Conservation (phyloP, 2,113 vertebrate genomes). For the Chlamydotis undulata region DNA sequence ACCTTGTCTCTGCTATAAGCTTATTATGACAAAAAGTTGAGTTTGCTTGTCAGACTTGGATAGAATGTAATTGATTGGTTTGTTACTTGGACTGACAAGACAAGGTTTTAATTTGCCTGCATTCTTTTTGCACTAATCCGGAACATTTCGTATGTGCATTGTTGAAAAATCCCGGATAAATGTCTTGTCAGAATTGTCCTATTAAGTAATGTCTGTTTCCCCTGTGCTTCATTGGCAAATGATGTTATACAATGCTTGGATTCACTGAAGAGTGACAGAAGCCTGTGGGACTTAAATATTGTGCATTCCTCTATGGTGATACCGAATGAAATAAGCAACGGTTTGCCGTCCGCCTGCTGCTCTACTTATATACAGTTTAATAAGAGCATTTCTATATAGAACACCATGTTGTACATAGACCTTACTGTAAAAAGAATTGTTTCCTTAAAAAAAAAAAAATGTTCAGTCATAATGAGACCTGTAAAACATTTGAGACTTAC, state of each 20-base stretch:
- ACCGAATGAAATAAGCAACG: slow-evolving; percentile 50
- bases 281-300: slow-evolving; percentile 72
- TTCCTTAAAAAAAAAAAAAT: slow-evolving; percentile 19
- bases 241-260: slow-evolving; percentile 75
- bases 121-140: slow-evolving; percentile 72
- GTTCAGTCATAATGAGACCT: slow-evolving; percentile 63
- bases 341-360: slow-evolving; percentile 47
- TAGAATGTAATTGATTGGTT: slow-evolving; percentile 79
- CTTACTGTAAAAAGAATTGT: slow-evolving; percentile 57
- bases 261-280: slow-evolving; percentile 76
- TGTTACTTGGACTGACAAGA: slow-evolving; percentile 79
- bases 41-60: slow-evolving; percentile 77
- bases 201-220: slow-evolving; percentile 77
- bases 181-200: slow-evolving; percentile 79
- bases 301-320: slow-evolving; percentile 46
- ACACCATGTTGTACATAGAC: slow-evolving; percentile 42
- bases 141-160: slow-evolving; percentile 73
- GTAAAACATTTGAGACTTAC: slow-evolving; percentile 51
- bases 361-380: slow-evolving; percentile 36
- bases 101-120: slow-evolving; percentile 79
- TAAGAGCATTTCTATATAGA: slow-evolving; percentile 55
- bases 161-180: slow-evolving; percentile 75
- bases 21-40: slow-evolving; percentile 72
- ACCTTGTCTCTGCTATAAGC: slow-evolving; percentile 74
- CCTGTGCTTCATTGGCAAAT: slow-evolving; percentile 74